These are phyloP conservation scores for Holothuria glaberrima DNA, from an alignment of 35 echinoderm and acorn worm species.

Conservation along the genomic window DNA sequence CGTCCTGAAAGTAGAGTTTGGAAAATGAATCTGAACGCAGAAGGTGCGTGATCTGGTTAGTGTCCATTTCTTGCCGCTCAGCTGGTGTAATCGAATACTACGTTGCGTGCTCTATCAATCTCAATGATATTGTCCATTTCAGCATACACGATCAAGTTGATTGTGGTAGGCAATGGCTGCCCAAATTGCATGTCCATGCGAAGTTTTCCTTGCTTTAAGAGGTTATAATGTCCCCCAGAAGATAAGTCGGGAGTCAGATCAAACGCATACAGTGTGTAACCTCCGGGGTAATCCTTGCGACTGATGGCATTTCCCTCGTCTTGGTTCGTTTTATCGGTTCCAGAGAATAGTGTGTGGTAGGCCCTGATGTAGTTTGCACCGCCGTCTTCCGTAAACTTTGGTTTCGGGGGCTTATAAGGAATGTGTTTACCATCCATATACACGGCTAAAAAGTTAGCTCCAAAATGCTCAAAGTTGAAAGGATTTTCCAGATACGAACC, in stretches of 20 bases:
- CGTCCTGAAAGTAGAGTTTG: conserved; percentile 50
- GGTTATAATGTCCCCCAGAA: conserved; percentile 44
- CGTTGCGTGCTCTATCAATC: no score
- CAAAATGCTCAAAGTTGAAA: conserved; percentile 45
- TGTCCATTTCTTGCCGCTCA: no score
- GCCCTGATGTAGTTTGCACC: conserved; percentile 22
- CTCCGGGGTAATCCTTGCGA: conserved; percentile 56
- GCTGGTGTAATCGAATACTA: no score
- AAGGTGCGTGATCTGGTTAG: conserved; percentile 15
- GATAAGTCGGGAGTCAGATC: conserved; percentile 67
- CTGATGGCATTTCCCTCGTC: conserved; percentile 62
- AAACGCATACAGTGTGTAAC: conserved; percentile 63
- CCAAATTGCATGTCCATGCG: conserved; percentile 62
- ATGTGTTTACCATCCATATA: conserved; percentile 20
- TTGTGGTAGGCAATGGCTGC: neutral
- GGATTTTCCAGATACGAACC: conserved; percentile 38
- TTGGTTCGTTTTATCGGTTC: conserved; percentile 54
- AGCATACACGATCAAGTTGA: conserved; percentile 48
- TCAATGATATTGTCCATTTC: no score
- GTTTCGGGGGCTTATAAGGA: conserved; percentile 41
- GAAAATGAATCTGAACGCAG: conserved; percentile 1
- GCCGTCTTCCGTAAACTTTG: neutral
- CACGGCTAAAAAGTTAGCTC: conserved; percentile 43
- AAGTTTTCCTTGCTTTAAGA: conserved; percentile 56
- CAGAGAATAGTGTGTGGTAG: conserved; percentile 68